Evolutionary conservation across 2,113 vertebrate genomes (phyloP), one percentile per base, ranked within the genome.

Genomic region (Athene noctua): DNA sequence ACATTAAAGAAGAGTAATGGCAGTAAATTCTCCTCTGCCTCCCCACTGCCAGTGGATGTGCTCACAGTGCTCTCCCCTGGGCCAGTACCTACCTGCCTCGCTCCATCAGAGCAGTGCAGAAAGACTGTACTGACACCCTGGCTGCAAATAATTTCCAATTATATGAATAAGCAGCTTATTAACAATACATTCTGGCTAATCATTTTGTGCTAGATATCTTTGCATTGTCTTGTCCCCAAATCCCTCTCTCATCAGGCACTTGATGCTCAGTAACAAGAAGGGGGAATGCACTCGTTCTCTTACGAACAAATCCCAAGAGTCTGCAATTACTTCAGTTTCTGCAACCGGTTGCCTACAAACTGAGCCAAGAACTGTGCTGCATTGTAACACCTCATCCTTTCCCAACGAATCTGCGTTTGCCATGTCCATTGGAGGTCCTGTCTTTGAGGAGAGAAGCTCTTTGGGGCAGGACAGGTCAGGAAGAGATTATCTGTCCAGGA

Each of bases 121-220:
- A 70, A 71, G 68, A 1, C 89, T 40, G n/a, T 44, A 8, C 83
- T 20, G 94, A 97, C 93, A 94, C 91, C 84, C 89, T 11, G 73
- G 68, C 94, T 95, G 94, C 93, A 94, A 97, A 92, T 62, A 32
- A 78, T 47, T 91, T 92, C 94, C 94, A 96, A 94, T 94, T 94
- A 96, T n/a, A 81, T 4, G 68, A 91, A 92, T 97, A 96, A 97
- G 95, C 91, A 96, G 96, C 95, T 97, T 96, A 96, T 96, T 96
- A 91, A 96, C 94, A 95, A 91, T 71, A 87, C 86, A 22, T 91
- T 81, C 93, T 67, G 80, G 68, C 93, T 97, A 96, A 96, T 96
- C 91, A 65, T 81, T 91, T 63, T 91, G 94, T 91, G 89, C 90
- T 91, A 44, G 89, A 92, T 92, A 92, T 89, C 95, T 79, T 46